Percentiles rank a stretch among this genome's conserved stretches.
Conservation (phyloP, 2,113 vertebrate genomes). For the Suricata suricatta region DNA sequence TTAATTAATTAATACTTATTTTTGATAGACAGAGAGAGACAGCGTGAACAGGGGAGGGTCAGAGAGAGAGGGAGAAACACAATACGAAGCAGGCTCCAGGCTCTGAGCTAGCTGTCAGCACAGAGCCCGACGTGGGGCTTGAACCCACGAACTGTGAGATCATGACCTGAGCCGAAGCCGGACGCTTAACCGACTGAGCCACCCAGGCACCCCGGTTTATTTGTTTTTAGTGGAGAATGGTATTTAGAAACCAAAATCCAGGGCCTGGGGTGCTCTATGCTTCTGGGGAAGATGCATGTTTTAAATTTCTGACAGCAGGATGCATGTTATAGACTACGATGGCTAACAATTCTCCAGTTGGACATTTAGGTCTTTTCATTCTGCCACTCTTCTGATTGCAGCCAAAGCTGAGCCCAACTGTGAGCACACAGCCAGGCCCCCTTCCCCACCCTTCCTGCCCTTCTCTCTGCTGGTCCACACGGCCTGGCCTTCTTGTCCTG, state of each 20-base stretch:
- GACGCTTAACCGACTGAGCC: too few species aligned
- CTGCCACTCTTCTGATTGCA: not conserved
- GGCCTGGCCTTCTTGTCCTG: not conserved
- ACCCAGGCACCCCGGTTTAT: not conserved
- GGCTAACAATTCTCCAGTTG: rapidly evolving
- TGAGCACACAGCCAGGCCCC: not conserved
- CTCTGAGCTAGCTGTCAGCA: too few species aligned
- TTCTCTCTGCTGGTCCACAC: not conserved
- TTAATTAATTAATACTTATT: too few species aligned
- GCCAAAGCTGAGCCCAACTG: not conserved
- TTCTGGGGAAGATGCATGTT: not conserved
- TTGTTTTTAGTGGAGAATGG: not conserved
- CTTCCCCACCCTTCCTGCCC: not conserved
- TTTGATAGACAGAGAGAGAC: too few species aligned
- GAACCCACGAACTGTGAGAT: too few species aligned
- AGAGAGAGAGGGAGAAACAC: too few species aligned
- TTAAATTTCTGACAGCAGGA: not conserved
- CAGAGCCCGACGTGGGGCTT: too few species aligned
- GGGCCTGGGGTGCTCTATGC: not conserved
- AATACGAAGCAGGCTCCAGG: too few species aligned
- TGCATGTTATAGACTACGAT: not conserved
- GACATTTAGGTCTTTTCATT: not conserved
- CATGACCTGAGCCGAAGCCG: too few species aligned
- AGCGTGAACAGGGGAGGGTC: too few species aligned
- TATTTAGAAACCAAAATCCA: slow-evolving; percentile 8